Evolutionary conservation across 2,888 invertebrate genomes (phyloP).

Genomic region (Xestia sexstrigata): DNA sequence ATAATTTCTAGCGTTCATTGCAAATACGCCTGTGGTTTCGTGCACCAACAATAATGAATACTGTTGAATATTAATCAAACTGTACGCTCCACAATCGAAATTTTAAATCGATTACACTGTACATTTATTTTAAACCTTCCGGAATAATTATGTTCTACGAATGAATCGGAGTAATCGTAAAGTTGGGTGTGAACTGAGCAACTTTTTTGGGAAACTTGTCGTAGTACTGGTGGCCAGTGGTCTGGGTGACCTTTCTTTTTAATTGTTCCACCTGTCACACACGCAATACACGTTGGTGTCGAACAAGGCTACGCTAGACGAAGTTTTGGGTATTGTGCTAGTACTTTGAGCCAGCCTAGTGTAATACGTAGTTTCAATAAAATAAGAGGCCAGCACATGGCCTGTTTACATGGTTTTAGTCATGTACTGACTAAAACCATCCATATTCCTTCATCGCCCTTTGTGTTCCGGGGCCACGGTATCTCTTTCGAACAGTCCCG

Average conservation of each 20-base stretch:
- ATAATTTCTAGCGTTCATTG: conserved; percentile 64
- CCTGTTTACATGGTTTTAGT: too few species aligned
- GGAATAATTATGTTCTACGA: conserved; percentile 59
- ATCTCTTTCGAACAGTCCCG: too few species aligned
- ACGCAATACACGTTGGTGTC: neutral
- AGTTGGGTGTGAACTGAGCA: neutral
- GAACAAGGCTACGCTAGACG: neutral
- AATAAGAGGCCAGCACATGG: too few species aligned
- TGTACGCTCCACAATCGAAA: conserved; percentile 71
- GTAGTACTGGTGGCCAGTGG: neutral
- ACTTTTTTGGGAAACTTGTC: neutral
- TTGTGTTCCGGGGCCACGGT: too few species aligned
- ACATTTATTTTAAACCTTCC: conserved; percentile 64
- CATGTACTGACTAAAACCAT: too few species aligned
- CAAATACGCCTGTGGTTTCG: conserved; percentile 58
- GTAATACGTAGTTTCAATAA: neutral
- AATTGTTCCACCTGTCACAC: neutral
- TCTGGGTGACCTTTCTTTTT: neutral
- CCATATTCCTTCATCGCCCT: too few species aligned
- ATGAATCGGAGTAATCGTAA: conserved; percentile 27
- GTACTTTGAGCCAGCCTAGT: neutral
- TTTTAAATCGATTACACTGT: conserved; percentile 74
- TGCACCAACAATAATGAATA: conserved; percentile 64
- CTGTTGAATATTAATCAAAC: conserved; percentile 64
- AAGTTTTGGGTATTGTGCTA: neutral